Conservation (phyloP, 2,888 invertebrate genomes). For the Incurvaria masculella region DNA sequence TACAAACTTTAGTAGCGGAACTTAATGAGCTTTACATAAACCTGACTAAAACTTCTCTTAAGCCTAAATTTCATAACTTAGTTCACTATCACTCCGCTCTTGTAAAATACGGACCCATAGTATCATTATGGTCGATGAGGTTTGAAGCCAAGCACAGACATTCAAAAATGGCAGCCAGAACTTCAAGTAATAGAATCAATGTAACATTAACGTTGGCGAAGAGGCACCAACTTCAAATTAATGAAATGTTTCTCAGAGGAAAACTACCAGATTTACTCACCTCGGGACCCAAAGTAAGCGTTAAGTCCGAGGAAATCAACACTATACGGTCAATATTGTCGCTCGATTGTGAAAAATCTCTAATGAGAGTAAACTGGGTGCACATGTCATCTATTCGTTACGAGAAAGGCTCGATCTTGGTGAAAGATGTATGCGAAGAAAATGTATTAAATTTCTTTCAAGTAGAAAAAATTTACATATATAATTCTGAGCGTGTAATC, state of each 20-base stretch:
- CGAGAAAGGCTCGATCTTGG: background rate
- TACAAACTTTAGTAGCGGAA: constrained; percentile 3
- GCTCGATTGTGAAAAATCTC: background rate
- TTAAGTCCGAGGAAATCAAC: background rate
- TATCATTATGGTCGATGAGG: constrained; percentile 1
- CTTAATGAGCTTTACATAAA: constrained; percentile 3
- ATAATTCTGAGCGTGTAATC: background rate
- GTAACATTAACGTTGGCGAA: constrained; percentile 1
- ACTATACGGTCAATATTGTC: background rate
- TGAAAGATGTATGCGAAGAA: background rate
- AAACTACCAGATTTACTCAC: background rate
- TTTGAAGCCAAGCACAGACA: constrained; percentile 5
- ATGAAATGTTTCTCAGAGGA: constrained; percentile 1
- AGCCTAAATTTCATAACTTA: constrained; percentile 5
- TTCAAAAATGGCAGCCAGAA: constrained; percentile 4
- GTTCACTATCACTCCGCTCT: constrained; percentile 3
- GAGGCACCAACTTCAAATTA: constrained; percentile 5
- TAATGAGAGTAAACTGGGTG: constrained; percentile 3
- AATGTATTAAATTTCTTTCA: background rate
- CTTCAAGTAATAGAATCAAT: constrained; percentile 3
- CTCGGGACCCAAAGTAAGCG: background rate
- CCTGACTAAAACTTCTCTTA: background rate
- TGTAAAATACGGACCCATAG: constrained; percentile 1
- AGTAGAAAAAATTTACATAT: constrained; percentile 1
- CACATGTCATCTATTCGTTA: constrained; percentile 2